phyloP scores from a whole-genome alignment of 2,797 vertebrate species.

The Tangara arthus region DNA sequence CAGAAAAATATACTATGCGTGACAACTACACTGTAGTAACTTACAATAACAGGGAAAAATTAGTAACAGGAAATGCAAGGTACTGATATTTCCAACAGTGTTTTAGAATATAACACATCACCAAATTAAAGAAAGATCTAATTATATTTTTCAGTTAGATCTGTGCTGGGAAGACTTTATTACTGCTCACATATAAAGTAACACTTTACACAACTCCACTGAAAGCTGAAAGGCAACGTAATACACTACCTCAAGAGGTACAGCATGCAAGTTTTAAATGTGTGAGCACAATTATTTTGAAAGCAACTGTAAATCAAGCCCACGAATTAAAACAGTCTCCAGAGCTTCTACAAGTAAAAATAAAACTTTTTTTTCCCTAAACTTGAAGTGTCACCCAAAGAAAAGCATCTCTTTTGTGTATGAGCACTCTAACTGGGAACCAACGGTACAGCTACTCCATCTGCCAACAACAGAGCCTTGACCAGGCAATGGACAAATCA shows the following conservation, averaged over 20 bases:
- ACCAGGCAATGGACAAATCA: neutral
- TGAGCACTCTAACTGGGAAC: neutral
- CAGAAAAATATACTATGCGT: neutral
- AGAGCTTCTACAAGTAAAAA: neutral
- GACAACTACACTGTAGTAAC: neutral
- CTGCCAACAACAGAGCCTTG: neutral
- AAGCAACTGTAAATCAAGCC: neutral
- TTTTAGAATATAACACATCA: neutral
- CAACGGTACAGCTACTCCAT: neutral
- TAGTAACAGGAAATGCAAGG: neutral
- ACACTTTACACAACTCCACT: neutral
- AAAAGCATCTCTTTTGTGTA: neutral
- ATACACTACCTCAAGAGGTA: neutral
- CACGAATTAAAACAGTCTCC: neutral
- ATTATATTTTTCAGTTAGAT: neutral
- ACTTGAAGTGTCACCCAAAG: neutral
- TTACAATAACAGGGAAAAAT: neutral
- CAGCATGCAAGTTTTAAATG: neutral
- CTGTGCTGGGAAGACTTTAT: neutral
- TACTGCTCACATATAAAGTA: neutral
- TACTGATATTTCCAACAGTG: neutral
- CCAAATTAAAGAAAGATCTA: neutral
- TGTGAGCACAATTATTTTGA: neutral
- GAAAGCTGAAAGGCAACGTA: conserved; percentile 1
- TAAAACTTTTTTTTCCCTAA: neutral